Evolutionary conservation across 1,140 invertebrate genomes (phyloP).

Genomic region (Ridgeia piscesae): DNA sequence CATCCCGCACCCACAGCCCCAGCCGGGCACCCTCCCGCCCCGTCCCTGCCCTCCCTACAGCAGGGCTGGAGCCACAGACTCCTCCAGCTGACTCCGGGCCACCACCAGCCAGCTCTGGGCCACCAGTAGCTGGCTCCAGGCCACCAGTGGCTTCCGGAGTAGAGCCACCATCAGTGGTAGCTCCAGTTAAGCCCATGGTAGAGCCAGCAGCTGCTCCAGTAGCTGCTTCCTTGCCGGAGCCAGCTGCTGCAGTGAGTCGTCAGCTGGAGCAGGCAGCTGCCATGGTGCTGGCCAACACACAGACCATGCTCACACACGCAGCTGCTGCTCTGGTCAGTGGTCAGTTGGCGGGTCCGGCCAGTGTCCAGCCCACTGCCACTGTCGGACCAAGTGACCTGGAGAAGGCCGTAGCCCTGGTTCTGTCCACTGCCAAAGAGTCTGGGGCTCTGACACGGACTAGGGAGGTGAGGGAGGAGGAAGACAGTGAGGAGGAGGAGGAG

Average conservation of each 20-base stretch:
- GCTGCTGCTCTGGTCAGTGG: not conserved
- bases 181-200: not conserved
- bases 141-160: not conserved
- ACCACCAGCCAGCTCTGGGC: no score
- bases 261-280: not conserved
- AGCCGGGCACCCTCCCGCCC: constrained; percentile 12
- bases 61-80: not conserved
- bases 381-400: not conserved
- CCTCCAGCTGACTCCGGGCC: not conserved
- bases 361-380: not conserved
- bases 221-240: not conserved
- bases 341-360: not conserved
- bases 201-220: constrained; percentile 17
- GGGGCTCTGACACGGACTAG: not conserved
- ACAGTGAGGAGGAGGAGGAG: not conserved
- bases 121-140: not conserved
- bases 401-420: not conserved
- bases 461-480: not conserved
- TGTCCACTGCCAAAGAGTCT: not conserved
- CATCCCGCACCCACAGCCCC: constrained; percentile 31
- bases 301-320: not conserved
- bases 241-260: not conserved
- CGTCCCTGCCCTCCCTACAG: not conserved
- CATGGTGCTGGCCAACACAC: not conserved
- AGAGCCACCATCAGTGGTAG: constrained; percentile 22